Percentiles rank a stretch among this genome's conserved stretches.
phyloP scores from a whole-genome alignment of 2,888 invertebrate species.

The Colostygia pectinataria region DNA sequence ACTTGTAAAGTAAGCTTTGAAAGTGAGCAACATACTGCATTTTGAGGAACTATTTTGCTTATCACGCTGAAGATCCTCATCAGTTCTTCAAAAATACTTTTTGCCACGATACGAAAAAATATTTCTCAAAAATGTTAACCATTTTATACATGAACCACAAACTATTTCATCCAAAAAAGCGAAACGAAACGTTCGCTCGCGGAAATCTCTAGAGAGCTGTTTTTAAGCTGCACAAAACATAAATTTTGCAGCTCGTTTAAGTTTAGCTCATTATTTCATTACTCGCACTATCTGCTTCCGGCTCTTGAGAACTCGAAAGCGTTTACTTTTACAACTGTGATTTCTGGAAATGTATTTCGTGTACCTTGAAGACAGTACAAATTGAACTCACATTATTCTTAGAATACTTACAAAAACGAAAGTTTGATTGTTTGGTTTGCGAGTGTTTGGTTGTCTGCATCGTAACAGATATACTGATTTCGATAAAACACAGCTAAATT shows the following conservation, averaged over 20 bases:
- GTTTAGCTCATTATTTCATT: constrained; percentile 79
- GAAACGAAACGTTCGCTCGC: constrained; percentile 67
- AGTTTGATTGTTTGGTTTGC: too few species aligned
- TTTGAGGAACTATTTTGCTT: too few species aligned
- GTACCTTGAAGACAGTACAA: too few species aligned
- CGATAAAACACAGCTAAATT: too few species aligned
- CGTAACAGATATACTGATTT: too few species aligned
- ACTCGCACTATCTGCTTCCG: constrained; percentile 60
- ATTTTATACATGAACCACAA: constrained; percentile 57
- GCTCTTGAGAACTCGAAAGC: constrained; percentile 37
- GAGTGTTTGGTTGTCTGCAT: too few species aligned
- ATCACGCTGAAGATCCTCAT: too few species aligned
- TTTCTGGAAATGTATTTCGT: constrained; percentile 11
- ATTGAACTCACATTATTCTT: too few species aligned
- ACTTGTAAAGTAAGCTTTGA: too few species aligned
- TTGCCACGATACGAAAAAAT: constrained; percentile 1
- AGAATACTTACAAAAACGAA: too few species aligned
- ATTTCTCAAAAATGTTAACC: constrained; percentile 29
- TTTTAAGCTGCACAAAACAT: constrained; percentile 78
- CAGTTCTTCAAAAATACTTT: too few species aligned
- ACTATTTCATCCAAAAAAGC: constrained; percentile 64
- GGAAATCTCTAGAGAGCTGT: constrained; percentile 72
- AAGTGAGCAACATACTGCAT: too few species aligned
- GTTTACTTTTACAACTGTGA: constrained; percentile 26
- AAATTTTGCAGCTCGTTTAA: constrained; percentile 78